Evolutionary conservation across 23 tunicate genomes (phyloP), one percentile per base, ranked within the genome.

Genomic region (Diplosoma virens): DNA sequence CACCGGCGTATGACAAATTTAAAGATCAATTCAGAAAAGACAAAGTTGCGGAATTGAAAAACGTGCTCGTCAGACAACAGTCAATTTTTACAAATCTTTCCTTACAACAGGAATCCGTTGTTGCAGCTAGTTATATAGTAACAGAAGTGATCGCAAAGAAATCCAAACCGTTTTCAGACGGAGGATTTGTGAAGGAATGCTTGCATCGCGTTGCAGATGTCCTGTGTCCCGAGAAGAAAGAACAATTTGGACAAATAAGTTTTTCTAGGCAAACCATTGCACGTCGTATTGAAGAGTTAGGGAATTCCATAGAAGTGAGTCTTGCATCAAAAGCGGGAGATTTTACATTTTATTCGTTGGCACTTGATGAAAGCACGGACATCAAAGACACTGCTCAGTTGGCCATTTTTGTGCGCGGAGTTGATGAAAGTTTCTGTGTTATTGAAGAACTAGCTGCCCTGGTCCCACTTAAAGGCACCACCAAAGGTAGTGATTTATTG

Each of bases 71-170:
- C 22, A 34, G 73, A 82, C 87, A 82, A 45, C 71, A 73, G 33
- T 20, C 20, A 30, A 59, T 76, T 58, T 82, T 82, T n/a, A 20
- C 59, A 84, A 82, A 82, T 33, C 66, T 81, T 73, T 81, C 81
- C 41, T 73, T 52, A 4, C 79, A 73, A 35, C 79, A 73, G 79
- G 67, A 73, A 35, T 73, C 79, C 33, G 64, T 73, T 81, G 86
- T 81, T 67, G 77, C 41, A 73, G 87, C 87, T 32, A 75, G 87
- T 66, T 82, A 82, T 63, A 28, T 82, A 29, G 87, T 82, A 73
- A 73, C 36, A 56, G 80, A 82, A 82, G 52, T 76, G 30, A 82
- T 66, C 27, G 83, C 83, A 78, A 80, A 73, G 73, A 80, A 27
- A 79, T 79, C 60, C 45, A 73, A 80, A 47, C 81, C 81, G 32